Evolutionary conservation across 2,888 invertebrate genomes (phyloP).

Genomic region (Apodemia zela): DNA sequence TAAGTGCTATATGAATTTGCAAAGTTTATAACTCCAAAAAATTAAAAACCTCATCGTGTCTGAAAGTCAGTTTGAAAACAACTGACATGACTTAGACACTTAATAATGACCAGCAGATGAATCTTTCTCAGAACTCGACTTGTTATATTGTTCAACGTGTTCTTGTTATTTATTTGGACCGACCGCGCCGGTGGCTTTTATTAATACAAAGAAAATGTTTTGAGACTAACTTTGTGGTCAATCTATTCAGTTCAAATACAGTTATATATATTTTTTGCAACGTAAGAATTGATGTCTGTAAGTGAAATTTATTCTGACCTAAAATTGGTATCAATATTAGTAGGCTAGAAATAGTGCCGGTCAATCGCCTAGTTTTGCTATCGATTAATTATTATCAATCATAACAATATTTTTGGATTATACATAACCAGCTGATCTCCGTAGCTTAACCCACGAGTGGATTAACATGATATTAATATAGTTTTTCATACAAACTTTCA

Average conservation of each 20-base stretch:
- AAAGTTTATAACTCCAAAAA: too few relatives aligned
- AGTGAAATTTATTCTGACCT: slow-evolving; percentile 6
- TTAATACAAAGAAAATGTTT: slow-evolving; percentile 12
- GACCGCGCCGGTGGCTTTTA: slow-evolving; percentile 4
- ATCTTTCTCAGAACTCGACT: slow-evolving; percentile 9
- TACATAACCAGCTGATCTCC: too few relatives aligned
- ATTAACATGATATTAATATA: too few relatives aligned
- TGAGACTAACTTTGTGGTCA: slow-evolving; percentile 1
- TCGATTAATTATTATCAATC: too few relatives aligned
- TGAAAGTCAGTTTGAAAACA: background rate
- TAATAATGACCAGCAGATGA: background rate
- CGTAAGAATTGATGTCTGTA: background rate
- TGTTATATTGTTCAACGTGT: slow-evolving; percentile 7
- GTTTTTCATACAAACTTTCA: too few relatives aligned
- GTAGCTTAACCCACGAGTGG: too few relatives aligned
- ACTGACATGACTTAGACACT: slow-evolving; percentile 9
- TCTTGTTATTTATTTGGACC: slow-evolving; percentile 14
- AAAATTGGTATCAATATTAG: background rate
- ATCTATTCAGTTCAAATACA: slow-evolving; percentile 5
- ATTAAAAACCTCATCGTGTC: background rate
- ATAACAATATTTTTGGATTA: too few relatives aligned
- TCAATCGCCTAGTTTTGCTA: too few relatives aligned
- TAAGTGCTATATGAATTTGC: too few relatives aligned
- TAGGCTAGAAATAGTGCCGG: too few relatives aligned
- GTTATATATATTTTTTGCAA: background rate